A percentile compares a stretch with the other conserved stretches of the same genome.
Conservation (phyloP, 2,113 vertebrate genomes). For the Thermophis baileyi region DNA sequence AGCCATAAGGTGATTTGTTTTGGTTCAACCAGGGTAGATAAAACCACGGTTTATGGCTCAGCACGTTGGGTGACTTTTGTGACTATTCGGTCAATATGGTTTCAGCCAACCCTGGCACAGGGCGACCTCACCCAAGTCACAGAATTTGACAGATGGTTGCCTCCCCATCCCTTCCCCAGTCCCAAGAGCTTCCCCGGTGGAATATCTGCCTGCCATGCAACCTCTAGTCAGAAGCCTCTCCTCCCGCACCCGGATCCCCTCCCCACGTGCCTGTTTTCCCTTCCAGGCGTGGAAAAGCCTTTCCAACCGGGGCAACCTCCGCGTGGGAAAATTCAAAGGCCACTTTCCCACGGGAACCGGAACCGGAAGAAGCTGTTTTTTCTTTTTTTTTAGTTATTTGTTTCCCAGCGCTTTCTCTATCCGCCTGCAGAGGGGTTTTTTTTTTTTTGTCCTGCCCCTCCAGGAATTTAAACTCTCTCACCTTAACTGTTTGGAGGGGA, state of each 20-base stretch:
- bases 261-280: neutral
- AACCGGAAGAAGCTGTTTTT: neutral
- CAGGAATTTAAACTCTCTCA: neutral
- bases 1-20: neutral
- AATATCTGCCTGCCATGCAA: neutral
- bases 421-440: neutral
- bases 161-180: neutral
- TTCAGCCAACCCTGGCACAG: neutral
- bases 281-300: neutral
- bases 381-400: neutral
- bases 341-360: constrained; percentile 18
- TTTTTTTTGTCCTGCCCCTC: neutral
- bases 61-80: neutral
- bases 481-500: neutral
- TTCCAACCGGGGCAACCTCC: neutral
- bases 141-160: neutral
- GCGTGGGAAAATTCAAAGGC: constrained; percentile 26
- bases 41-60: neutral
- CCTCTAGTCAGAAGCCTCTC: neutral
- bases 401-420: neutral
- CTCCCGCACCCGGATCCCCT: too few species aligned
- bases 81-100: neutral
- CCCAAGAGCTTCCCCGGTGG: neutral
- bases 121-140: neutral
- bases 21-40: too few species aligned